phyloP scores from a whole-genome alignment of 1,140 invertebrate species.

The Rhynchophorus ferrugineus region DNA sequence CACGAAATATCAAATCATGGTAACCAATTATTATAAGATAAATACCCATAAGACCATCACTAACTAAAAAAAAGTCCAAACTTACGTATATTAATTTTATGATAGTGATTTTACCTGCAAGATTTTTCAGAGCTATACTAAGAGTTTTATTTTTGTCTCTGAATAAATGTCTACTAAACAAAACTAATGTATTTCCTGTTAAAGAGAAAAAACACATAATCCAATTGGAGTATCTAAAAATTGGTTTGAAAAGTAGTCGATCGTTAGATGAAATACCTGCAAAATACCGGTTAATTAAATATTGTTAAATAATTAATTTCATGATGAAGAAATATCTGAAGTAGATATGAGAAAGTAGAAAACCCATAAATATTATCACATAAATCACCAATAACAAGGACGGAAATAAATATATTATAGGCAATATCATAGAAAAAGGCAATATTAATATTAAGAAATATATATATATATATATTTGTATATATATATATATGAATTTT shows the following conservation, averaged over 20 bases:
- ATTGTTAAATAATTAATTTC: too few species aligned
- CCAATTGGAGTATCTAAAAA: conserved; percentile 63
- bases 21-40: conserved; percentile 65
- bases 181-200: conserved; percentile 58
- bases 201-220: conserved; percentile 60
- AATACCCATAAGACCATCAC: conserved; percentile 72
- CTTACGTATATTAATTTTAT: background rate
- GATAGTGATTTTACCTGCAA: conserved; percentile 49
- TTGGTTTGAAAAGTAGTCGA: conserved; percentile 55
- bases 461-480: too few species aligned
- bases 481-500: too few species aligned
- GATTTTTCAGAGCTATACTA: conserved; percentile 61
- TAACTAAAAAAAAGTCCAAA: conserved; percentile 41
- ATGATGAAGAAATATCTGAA: too few species aligned
- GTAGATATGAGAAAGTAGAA: too few species aligned
- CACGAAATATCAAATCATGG: conserved; percentile 57
- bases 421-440: too few species aligned
- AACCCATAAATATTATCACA: too few species aligned
- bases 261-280: conserved; percentile 58
- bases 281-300: background rate
- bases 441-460: too few species aligned
- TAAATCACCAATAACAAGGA: too few species aligned
- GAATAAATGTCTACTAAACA: conserved; percentile 57
- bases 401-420: too few species aligned
- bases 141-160: conserved; percentile 53